Conservation (phyloP, 2,888 invertebrate species). For the Dryomyza anilis region DNA sequence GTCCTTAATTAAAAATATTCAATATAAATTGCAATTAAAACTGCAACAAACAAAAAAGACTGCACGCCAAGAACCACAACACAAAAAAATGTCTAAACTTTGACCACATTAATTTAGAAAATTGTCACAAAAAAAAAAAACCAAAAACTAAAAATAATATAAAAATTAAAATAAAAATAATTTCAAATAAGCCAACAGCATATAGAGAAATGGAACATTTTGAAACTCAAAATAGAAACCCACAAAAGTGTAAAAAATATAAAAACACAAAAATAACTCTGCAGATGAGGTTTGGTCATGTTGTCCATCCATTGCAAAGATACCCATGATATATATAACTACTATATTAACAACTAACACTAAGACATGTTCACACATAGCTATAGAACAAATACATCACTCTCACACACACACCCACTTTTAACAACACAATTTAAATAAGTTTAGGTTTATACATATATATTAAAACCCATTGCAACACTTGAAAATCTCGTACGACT, state of each 20-base stretch:
- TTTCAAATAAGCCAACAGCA: too few relatives aligned
- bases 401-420: constrained; percentile 4
- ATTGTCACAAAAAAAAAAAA: constrained; percentile 40
- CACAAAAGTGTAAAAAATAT: not conserved
- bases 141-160: too few relatives aligned
- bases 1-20: too few relatives aligned
- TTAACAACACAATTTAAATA: not conserved
- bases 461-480: constrained; percentile 43
- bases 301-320: constrained; percentile 32
- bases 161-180: too few relatives aligned
- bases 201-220: too few relatives aligned
- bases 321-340: not conserved
- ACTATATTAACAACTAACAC: not conserved
- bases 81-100: constrained; percentile 7
- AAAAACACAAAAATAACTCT: not conserved
- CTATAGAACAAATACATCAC: constrained; percentile 11
- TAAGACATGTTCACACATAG: not conserved
- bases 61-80: too few relatives aligned
- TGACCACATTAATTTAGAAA: constrained; percentile 19
- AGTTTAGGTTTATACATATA: not conserved
- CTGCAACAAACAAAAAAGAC: too few relatives aligned
- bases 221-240: not conserved
- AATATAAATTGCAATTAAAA: too few relatives aligned
- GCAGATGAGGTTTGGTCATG: constrained; percentile 45
- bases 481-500: constrained; percentile 52